These are phyloP conservation scores for Diplolepis rosae DNA, from an alignment of 2,888 invertebrate species.

Conservation along the genomic window DNA sequence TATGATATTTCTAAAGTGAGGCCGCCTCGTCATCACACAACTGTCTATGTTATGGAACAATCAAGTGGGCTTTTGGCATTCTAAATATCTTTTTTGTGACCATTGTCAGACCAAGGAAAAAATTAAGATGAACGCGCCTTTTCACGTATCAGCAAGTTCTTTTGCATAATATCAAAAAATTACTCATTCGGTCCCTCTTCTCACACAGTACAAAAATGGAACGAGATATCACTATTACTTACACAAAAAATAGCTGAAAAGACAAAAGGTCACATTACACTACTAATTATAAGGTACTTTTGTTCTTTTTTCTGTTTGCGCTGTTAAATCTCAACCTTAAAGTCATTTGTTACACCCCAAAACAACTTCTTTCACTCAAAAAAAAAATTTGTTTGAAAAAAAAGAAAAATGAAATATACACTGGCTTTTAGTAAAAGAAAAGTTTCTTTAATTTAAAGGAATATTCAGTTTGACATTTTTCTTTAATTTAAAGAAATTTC, in stretches of 20 bases:
- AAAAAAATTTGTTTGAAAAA: too few species aligned
- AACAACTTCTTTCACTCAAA: too few species aligned
- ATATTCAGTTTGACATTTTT: too few species aligned
- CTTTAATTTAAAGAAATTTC: too few species aligned
- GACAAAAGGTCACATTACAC: not conserved
- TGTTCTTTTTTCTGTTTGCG: not conserved
- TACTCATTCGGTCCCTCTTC: not conserved
- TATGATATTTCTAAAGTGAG: not conserved
- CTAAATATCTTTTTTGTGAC: not conserved
- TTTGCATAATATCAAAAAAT: not conserved
- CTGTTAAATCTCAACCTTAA: not conserved
- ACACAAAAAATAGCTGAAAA: not conserved
- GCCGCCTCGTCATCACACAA: not conserved
- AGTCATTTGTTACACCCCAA: not conserved
- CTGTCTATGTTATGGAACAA: not conserved
- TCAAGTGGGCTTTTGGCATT: not conserved
- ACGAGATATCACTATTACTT: not conserved
- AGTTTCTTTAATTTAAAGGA: too few species aligned
- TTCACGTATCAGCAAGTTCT: not conserved
- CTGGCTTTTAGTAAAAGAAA: too few species aligned
- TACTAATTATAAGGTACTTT: not conserved
- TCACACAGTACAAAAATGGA: not conserved
- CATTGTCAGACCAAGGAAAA: constrained; percentile 2
- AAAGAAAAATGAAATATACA: too few species aligned
- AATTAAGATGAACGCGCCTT: not conserved